phyloP scores from a whole-genome alignment of 1,140 invertebrate genomes.

The Mercenaria mercenaria region DNA sequence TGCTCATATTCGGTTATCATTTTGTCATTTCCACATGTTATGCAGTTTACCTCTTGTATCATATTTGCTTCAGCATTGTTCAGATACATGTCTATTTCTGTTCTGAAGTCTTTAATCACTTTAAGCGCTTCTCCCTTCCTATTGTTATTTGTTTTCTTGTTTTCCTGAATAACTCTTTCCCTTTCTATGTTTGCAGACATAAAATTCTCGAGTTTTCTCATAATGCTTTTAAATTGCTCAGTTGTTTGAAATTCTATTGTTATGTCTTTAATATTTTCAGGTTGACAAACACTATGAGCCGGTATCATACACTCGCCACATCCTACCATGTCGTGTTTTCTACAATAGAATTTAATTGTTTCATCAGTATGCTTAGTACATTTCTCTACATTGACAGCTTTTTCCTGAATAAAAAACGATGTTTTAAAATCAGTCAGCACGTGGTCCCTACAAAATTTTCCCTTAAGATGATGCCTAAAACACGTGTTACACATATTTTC shows the following conservation, averaged over 20 bases:
- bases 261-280: background rate
- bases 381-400: too few relatives aligned
- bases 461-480: background rate
- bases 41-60: background rate
- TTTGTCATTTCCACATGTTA: background rate
- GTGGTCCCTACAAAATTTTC: too few relatives aligned
- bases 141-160: background rate
- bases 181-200: background rate
- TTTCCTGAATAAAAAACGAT: too few relatives aligned
- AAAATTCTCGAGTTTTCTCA: background rate
- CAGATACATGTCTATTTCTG: background rate
- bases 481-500: background rate
- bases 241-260: background rate
- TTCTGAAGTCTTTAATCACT: background rate
- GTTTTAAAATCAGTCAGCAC: too few relatives aligned
- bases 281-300: background rate
- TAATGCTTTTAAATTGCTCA: background rate
- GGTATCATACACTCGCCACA: slow-evolving; percentile 6
- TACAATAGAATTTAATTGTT: background rate
- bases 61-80: background rate
- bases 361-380: background rate
- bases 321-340: background rate
- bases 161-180: background rate
- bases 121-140: background rate
- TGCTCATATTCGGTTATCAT: background rate